Base-by-base conservation (phyloP, 2,888 invertebrate species). In the Meteorus cinctellus region DNA sequence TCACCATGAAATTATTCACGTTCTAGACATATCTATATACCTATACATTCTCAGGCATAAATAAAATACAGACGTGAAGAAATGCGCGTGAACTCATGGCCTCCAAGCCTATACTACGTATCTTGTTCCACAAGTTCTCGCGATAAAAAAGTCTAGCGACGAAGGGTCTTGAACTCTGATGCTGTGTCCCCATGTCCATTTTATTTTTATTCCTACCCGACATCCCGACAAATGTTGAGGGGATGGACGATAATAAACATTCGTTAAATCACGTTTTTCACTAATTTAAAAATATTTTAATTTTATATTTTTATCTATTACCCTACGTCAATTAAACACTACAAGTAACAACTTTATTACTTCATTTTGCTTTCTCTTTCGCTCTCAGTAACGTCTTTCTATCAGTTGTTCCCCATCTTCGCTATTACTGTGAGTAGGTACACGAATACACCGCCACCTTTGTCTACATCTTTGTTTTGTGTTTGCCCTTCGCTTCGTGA, bases 111-210 rank as follows among this genome's bases (percentile, higher is more conserved):
- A 69, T 19, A 41, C 34, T 69, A 68, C 31, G 27, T 34, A 59
- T 59, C 63, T 45, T 45, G 72, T 63, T 72, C 63, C 48, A 48
- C 72, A 45, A 72, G 72, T 65, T 72, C 51, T 72, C 27, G 63
- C 31, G n/a, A 60, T 41, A 27, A 34, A 60, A 3, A 41, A 41
- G 41, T 8, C 41, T 41, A 41, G 41, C 41, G 29, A 63, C 19
- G 59, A 75, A 71, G 72, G 62, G 72, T 75, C 45, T 75, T 72
- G 75, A 75, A 72, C 72, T 65, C 70, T 60, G 31, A 59, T 59
- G 60, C 60, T 69, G 55, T 69, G 36, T 27, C 41, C 10, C 14
- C 41, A 12, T 6, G 16, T 66, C 24, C 36, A 8, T 66, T 31
- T 24, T 19, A 41, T 4, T 66, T 68, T 14, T 51, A n/a, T 16